Evolutionary conservation across 1,140 invertebrate species (phyloP).

Genomic region (Cherax destructor): DNA sequence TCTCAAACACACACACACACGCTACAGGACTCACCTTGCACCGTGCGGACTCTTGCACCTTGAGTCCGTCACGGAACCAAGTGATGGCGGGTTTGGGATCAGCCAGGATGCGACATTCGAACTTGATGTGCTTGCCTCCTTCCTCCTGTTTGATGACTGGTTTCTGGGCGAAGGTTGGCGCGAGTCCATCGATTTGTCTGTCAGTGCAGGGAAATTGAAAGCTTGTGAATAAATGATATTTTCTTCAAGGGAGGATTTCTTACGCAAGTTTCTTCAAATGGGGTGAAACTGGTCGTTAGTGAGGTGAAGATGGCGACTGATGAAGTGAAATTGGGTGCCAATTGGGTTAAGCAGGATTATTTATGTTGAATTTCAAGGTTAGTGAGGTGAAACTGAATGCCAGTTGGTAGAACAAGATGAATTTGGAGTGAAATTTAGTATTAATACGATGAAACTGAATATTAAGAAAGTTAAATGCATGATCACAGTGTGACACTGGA

Average conservation of each 20-base stretch:
- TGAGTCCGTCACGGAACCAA: conserved; percentile 92
- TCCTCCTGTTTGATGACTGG: conserved; percentile 97
- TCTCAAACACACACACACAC: too few relatives aligned
- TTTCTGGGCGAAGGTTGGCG: conserved; percentile 98
- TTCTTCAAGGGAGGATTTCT: neutral
- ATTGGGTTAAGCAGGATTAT: neutral
- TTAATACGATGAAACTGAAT: neutral
- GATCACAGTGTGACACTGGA: neutral
- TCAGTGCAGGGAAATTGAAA: neutral
- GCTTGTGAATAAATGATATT: neutral
- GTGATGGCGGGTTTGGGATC: conserved; percentile 92
- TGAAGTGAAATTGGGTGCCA: neutral
- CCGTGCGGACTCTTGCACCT: conserved; percentile 85
- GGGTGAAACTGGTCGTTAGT: neutral
- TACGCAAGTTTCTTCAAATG: neutral
- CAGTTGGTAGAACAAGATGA: neutral
- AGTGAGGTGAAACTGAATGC: neutral
- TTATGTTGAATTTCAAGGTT: neutral
- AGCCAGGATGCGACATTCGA: conserved; percentile 96
- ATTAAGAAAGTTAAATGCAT: neutral
- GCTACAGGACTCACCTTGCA: conserved; percentile 83
- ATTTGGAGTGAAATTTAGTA: neutral
- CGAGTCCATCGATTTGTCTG: conserved; percentile 97
- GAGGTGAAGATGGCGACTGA: neutral
- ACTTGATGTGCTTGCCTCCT: conserved; percentile 94